Evolutionary conservation across 2,888 invertebrate species (phyloP).

Genomic region (Lordiphosa fenestrarum): DNA sequence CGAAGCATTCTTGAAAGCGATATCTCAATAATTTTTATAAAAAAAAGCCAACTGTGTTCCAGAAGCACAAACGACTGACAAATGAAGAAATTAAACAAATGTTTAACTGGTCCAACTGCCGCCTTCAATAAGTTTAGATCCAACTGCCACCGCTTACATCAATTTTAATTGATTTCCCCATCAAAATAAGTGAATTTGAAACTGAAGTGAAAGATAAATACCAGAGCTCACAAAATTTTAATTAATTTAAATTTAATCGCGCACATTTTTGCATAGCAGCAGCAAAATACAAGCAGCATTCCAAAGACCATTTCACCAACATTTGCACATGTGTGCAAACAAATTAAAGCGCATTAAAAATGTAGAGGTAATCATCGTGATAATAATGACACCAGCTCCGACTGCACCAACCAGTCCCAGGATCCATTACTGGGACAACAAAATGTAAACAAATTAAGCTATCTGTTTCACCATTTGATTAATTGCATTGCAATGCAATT

Average conservation of each 20-base stretch:
- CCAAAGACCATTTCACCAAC: conserved; percentile 17
- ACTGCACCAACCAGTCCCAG: conserved; percentile 4
- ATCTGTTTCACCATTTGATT: conserved; percentile 52
- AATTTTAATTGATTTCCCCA: neutral
- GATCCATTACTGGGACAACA: conserved; percentile 15
- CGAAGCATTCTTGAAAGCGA: conserved; percentile 1
- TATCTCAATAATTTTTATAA: no score
- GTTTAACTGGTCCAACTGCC: no score
- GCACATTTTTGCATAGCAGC: conserved; percentile 13
- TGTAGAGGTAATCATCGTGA: conserved; percentile 37
- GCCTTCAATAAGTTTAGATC: neutral
- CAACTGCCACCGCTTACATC: neutral
- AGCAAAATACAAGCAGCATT: neutral
- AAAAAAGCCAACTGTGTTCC: no score
- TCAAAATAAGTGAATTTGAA: neutral
- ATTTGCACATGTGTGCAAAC: conserved; percentile 47
- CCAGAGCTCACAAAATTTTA: conserved; percentile 1
- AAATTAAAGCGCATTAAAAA: conserved; percentile 53
- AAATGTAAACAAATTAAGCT: conserved; percentile 45
- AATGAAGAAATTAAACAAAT: no score
- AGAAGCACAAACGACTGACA: no score
- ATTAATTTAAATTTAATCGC: conserved; percentile 62
- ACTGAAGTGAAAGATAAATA: neutral
- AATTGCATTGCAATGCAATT: conserved; percentile 54
- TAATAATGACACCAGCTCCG: conserved; percentile 27